These are phyloP conservation scores for Periophthalmus modestus DNA, from an alignment of 2,113 vertebrate genomes.

Conservation along the genomic window DNA sequence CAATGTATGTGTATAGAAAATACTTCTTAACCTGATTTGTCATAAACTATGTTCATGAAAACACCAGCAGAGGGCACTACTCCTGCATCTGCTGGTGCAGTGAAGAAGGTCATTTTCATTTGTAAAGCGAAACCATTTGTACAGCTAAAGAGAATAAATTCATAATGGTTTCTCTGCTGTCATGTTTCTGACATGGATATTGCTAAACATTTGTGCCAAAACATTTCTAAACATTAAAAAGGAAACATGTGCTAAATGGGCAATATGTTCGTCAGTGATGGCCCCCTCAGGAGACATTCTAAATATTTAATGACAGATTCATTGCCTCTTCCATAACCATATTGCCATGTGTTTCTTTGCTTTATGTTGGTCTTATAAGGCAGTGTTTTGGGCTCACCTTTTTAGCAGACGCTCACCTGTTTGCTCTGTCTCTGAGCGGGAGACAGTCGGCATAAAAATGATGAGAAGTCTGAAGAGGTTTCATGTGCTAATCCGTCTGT, in stretches of 20 bases:
- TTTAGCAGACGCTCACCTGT: not conserved
- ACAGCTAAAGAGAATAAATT: not conserved
- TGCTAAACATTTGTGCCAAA: not conserved
- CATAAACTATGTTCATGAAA: not conserved
- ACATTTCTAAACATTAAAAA: not conserved
- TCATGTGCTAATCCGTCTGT: not conserved
- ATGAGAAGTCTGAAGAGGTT: slow-evolving; percentile 6
- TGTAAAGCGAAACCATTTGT: too few species aligned
- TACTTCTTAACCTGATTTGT: not conserved
- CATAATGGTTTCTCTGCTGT: not conserved
- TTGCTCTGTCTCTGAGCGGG: not conserved
- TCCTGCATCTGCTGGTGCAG: not conserved
- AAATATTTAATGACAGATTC: slow-evolving; percentile 6
- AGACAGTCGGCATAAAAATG: not conserved
- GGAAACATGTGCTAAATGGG: slow-evolving; percentile 3
- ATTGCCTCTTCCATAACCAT: not conserved
- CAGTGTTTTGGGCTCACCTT: not conserved
- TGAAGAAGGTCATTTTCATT: too few species aligned
- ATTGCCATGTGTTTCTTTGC: not conserved
- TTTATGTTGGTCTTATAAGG: not conserved
- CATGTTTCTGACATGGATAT: not conserved
- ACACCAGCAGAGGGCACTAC: not conserved
- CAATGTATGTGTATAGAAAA: too few species aligned
- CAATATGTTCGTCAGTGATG: not conserved
- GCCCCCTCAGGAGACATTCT: slow-evolving; percentile 1